Evolutionary conservation across 1,140 invertebrate species (phyloP), one percentile per base, ranked within the genome.

Genomic region (Stegodyphus dumicola): DNA sequence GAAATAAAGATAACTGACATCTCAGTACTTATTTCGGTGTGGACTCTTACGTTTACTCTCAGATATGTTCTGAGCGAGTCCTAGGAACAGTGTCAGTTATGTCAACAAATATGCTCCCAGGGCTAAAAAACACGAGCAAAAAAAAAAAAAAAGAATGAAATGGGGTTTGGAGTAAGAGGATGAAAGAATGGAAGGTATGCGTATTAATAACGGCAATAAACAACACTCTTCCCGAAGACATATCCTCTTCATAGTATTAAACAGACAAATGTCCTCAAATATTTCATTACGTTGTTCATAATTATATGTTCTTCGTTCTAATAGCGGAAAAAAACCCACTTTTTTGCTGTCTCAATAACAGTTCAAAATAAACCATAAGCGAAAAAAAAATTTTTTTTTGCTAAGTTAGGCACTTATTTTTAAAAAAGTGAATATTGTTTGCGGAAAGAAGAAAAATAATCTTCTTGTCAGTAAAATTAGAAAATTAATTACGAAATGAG

Each of bases 261-360:
- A n/a, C 52, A 70, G 77, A 79, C 54, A 79, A 70, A 79, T 70
- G 77, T 79, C 65, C 77, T 79, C 67, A 79, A 79, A 79, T 79
- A 79, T 79, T 79, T 60, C 56, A 9, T 11, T 60, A 11, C 1
- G 15, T 60, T 60, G 9, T 60, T 11, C 33, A 33, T 33, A 33
- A 33, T 33, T 33, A 33, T 33, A 33, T 33, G 33, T 33, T 33
- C 33, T 33, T 33, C 3, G 33, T 33, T 33, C 33, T 33, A 33
- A 33, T 3, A 33, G 33, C 3, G 33, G 33, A 33, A 33, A 33
- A 33, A 33, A 33, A 33, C 1, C 1, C 33, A 33, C 33, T 1
- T 33, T 33, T 33, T 33, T 33, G 33, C 33, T 33, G 33, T 33
- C 33, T 33, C 33, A 33, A 33, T 33, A 33, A 33, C 33, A 33